These are phyloP conservation scores for Procambarus clarkii DNA, from an alignment of 1,140 invertebrate species.

Conservation along the genomic window DNA sequence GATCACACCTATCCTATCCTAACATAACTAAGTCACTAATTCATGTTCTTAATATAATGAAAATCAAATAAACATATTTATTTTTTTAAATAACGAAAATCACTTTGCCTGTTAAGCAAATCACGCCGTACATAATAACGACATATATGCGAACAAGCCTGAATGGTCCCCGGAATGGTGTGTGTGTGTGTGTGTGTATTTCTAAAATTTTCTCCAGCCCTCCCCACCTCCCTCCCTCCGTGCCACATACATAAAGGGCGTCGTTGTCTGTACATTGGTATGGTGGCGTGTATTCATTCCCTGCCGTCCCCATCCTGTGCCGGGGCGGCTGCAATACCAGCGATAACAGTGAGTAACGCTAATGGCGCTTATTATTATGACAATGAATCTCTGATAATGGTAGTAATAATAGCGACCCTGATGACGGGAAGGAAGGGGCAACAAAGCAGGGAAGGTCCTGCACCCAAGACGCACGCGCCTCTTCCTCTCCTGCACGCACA, in stretches of 20 bases:
- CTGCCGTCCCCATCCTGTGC: background rate
- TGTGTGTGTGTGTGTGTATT: no score
- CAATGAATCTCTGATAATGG: constrained; percentile 53
- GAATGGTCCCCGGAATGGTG: no score
- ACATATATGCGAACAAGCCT: no score
- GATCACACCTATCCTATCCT: no score
- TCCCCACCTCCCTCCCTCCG: background rate
- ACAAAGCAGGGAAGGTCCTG: constrained; percentile 27
- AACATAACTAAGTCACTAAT: no score
- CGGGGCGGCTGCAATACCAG: background rate
- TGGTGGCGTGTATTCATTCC: constrained; percentile 1
- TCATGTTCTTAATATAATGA: no score
- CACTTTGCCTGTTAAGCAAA: no score
- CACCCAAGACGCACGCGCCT: background rate
- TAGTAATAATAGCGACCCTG: constrained; percentile 43
- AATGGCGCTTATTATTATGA: constrained; percentile 53
- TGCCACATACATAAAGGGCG: background rate
- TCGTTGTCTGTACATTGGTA: constrained; percentile 5
- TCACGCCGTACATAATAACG: no score
- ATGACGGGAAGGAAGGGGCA: constrained; percentile 41
- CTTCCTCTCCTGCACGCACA: no score
- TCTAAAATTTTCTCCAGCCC: background rate
- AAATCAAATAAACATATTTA: no score
- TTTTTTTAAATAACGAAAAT: no score
- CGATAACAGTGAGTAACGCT: constrained; percentile 46